These are phyloP conservation scores for Setipinna tenuifilis DNA, from an alignment of 2,797 vertebrate species.

Conservation along the genomic window DNA sequence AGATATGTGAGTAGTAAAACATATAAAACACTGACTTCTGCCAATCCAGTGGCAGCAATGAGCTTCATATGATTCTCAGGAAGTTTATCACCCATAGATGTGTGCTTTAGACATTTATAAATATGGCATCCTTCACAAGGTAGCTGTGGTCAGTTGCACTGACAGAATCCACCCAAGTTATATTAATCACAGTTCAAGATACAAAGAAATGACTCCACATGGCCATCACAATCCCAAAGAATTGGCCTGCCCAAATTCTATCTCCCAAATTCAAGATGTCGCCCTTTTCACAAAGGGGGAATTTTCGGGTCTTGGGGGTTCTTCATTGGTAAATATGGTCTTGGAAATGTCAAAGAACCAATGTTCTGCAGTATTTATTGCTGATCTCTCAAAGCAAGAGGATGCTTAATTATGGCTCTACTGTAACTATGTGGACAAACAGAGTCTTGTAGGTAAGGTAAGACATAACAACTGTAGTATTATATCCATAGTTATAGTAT, in stretches of 20 bases:
- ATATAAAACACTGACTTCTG: slow-evolving; percentile 50
- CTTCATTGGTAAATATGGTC: slow-evolving; percentile 4
- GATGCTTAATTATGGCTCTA: neutral
- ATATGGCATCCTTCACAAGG: slow-evolving; percentile 31
- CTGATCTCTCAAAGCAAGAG: neutral
- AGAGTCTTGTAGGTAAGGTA: neutral
- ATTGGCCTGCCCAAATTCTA: neutral
- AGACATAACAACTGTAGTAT: neutral
- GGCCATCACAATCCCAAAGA: neutral
- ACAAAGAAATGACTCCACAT: neutral
- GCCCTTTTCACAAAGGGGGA: slow-evolving; percentile 8
- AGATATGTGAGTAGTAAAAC: slow-evolving; percentile 58
- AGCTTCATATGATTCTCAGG: slow-evolving; percentile 52
- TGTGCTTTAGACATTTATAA: slow-evolving; percentile 38
- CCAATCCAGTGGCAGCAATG: slow-evolving; percentile 56
- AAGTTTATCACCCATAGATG: slow-evolving; percentile 32
- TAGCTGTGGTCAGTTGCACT: neutral
- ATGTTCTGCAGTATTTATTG: neutral
- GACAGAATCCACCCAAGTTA: slow-evolving; percentile 10
- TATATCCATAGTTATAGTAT: neutral
- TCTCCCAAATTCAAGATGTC: neutral
- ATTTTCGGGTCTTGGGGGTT: neutral
- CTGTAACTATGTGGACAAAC: neutral
- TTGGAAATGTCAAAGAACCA: neutral
- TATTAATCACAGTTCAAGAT: slow-evolving; percentile 21